These are phyloP conservation scores for Phymorhynchus buccinoides DNA, from an alignment of 1,140 invertebrate species.

Conservation along the genomic window DNA sequence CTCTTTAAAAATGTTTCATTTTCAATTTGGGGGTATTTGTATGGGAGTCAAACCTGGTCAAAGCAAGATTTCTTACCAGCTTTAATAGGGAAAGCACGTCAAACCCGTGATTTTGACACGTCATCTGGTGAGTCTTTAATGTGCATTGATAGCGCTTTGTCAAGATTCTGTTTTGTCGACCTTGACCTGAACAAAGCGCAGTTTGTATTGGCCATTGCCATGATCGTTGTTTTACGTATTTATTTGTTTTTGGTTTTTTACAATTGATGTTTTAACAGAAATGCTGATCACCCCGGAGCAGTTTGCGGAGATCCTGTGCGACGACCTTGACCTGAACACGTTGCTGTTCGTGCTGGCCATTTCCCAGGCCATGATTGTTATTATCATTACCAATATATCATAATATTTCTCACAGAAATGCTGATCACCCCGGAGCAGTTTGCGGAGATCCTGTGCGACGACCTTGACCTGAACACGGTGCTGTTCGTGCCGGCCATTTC, in stretches of 20 bases:
- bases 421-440: conserved; percentile 98
- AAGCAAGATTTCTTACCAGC: too few relatives aligned
- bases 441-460: conserved; percentile 98
- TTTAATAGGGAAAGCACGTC: too few relatives aligned
- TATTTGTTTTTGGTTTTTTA: conserved; percentile 14
- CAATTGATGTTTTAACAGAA: conserved; percentile 78
- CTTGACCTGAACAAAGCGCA: too few relatives aligned
- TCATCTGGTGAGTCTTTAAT: too few relatives aligned
- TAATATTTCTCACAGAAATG: conserved; percentile 81
- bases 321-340: conserved; percentile 97
- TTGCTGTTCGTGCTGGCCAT: conserved; percentile 97
- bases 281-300: conserved; percentile 97
- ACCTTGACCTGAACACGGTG: conserved; percentile 95
- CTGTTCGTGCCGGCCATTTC: conserved; percentile 98
- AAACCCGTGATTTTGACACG: too few relatives aligned
- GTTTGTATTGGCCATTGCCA: too few relatives aligned
- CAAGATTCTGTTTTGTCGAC: too few relatives aligned
- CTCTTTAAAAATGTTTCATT: too few relatives aligned
- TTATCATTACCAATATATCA: background rate
- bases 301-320: conserved; percentile 98
- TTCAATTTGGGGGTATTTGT: too few relatives aligned
- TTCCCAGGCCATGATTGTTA: conserved; percentile 80
- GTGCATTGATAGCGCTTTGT: too few relatives aligned
- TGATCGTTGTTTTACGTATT: too few relatives aligned
- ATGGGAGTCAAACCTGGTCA: too few relatives aligned